A percentile compares a stretch with the other conserved stretches of the same genome.
Evolutionary conservation across 2,888 invertebrate species (phyloP).

Genomic region (Temnothorax rugatulus): DNA sequence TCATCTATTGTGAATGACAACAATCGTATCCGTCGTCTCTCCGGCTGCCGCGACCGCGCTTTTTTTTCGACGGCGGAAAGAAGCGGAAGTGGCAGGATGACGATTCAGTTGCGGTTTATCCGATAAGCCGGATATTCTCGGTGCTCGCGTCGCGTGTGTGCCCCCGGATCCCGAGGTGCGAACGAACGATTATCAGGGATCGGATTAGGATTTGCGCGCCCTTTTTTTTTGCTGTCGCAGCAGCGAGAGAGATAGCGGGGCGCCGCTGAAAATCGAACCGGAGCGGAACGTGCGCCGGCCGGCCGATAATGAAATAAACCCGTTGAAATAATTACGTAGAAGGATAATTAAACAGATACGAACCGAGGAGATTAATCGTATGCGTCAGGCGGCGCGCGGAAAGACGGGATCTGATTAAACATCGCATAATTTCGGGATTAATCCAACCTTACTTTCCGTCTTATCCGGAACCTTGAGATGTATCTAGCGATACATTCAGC

Average conservation of each 20-base stretch:
- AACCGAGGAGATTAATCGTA: constrained; percentile 31
- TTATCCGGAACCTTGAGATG: constrained; percentile 4
- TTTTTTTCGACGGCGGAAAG: constrained; percentile 3
- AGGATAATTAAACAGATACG: constrained; percentile 50
- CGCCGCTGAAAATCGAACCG: constrained; percentile 19
- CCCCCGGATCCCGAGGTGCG: neutral
- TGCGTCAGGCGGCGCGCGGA: neutral
- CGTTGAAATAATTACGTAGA: constrained; percentile 33
- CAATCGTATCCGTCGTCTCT: neutral
- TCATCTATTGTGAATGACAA: constrained; percentile 37
- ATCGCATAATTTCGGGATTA: constrained; percentile 53
- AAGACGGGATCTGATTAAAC: constrained; percentile 27
- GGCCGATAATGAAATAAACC: constrained; percentile 44
- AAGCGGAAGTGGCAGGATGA: constrained; percentile 11
- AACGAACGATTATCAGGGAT: constrained; percentile 47
- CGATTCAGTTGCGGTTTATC: constrained; percentile 52
- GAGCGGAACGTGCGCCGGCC: neutral
- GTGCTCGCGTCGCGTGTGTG: neutral
- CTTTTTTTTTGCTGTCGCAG: constrained; percentile 18
- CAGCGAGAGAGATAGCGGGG: neutral
- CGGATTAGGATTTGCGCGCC: constrained; percentile 32
- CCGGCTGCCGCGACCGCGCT: neutral
- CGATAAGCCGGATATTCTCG: constrained; percentile 39
- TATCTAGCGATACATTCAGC: neutral
- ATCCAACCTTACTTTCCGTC: constrained; percentile 10